These are phyloP conservation scores for Thysanoteuthis rhombus DNA, from an alignment of 2,888 invertebrate genomes.

Conservation along the genomic window DNA sequence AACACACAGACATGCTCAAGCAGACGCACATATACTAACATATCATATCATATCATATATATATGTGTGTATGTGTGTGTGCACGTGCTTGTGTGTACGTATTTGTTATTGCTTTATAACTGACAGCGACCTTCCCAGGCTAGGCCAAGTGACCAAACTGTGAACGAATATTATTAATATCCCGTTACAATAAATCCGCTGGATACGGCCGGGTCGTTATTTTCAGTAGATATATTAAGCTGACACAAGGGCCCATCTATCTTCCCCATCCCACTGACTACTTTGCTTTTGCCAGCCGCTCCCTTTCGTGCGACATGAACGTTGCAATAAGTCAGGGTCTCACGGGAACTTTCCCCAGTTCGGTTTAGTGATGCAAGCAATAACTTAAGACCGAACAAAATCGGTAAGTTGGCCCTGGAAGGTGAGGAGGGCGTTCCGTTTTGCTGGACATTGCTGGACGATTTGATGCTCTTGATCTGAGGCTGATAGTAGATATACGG, in stretches of 20 bases:
- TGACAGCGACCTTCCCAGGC: not conserved
- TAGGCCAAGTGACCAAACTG: not conserved
- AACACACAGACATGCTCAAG: too few species aligned
- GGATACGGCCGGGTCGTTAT: not conserved
- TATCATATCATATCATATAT: not conserved
- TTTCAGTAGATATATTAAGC: not conserved
- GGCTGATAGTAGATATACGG: not conserved
- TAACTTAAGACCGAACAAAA: not conserved
- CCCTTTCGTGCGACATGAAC: not conserved
- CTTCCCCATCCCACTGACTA: not conserved
- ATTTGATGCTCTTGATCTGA: not conserved
- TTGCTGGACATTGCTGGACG: not conserved
- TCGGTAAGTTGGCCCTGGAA: not conserved
- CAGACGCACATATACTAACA: too few species aligned
- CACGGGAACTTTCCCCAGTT: not conserved
- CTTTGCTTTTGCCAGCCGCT: not conserved
- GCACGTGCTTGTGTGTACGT: not conserved
- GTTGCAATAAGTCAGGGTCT: not conserved
- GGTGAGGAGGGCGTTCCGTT: not conserved
- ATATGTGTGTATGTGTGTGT: not conserved
- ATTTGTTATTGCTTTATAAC: not conserved
- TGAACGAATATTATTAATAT: not conserved
- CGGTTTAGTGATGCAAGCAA: not conserved
- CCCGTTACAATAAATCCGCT: not conserved
- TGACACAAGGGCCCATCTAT: not conserved